These are phyloP conservation scores for Pomacea canaliculata DNA, from an alignment of 2,888 invertebrate genomes.

Conservation along the genomic window DNA sequence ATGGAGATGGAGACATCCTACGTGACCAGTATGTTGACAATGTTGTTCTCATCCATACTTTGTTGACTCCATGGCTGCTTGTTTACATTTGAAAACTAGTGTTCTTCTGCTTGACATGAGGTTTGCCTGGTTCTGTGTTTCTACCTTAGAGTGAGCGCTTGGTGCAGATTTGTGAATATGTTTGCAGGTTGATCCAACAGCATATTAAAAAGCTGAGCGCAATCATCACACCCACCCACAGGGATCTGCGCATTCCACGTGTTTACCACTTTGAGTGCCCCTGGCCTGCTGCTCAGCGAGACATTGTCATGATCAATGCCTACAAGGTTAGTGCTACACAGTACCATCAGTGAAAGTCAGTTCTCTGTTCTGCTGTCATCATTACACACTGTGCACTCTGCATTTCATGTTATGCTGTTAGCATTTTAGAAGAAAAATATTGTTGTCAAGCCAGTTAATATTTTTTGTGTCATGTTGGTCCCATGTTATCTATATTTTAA, in stretches of 20 bases:
- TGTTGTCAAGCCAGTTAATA: too few relatives aligned
- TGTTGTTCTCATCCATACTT: background rate
- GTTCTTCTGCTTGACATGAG: too few relatives aligned
- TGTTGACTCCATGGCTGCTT: background rate
- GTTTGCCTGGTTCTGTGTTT: too few relatives aligned
- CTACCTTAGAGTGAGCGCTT: background rate
- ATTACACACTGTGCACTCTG: too few relatives aligned
- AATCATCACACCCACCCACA: constrained; percentile 83
- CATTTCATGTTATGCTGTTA: too few relatives aligned
- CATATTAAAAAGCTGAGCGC: constrained; percentile 87
- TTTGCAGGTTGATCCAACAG: constrained; percentile 82
- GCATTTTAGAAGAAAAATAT: too few relatives aligned
- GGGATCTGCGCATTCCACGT: constrained; percentile 85
- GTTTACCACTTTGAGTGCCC: constrained; percentile 91
- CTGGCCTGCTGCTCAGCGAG: constrained; percentile 94
- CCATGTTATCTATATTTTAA: too few relatives aligned
- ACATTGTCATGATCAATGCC: constrained; percentile 87
- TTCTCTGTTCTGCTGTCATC: too few relatives aligned
- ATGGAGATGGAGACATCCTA: constrained; percentile 93
- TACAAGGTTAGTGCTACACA: constrained; percentile 75
- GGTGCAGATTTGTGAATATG: background rate
- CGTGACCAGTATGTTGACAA: constrained; percentile 76
- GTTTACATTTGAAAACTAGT: background rate
- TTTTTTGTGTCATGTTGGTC: too few relatives aligned
- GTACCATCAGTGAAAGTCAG: too few relatives aligned